Evolutionary conservation across 2,113 vertebrate genomes (phyloP).

Genomic region (Galeopterus variegatus): DNA sequence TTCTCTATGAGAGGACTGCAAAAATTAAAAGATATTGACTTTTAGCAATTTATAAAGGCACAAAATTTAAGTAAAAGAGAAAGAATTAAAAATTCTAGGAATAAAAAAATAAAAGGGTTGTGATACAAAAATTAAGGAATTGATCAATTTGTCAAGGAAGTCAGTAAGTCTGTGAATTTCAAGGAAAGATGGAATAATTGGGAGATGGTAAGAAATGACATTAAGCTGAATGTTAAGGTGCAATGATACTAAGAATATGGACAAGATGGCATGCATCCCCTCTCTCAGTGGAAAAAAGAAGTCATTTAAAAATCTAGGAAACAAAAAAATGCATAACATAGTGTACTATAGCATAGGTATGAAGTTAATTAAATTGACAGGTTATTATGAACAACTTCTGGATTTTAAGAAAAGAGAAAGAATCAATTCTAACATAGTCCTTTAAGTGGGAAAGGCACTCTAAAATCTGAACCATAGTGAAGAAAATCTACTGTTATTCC

Average conservation of each 20-base stretch:
- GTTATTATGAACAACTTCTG: background rate
- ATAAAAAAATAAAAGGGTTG: background rate
- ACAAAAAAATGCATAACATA: background rate
- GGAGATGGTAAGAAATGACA: background rate
- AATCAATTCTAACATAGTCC: background rate
- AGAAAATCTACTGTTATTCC: background rate
- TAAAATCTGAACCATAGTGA: background rate
- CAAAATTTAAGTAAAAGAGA: background rate
- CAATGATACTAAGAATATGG: background rate
- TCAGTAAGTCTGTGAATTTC: too few species aligned
- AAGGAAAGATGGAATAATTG: background rate
- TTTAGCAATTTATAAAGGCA: background rate
- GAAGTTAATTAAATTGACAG: background rate
- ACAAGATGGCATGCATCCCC: background rate
- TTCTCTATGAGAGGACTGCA: background rate
- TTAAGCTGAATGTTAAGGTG: background rate
- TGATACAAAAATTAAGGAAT: background rate
- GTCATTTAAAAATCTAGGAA: background rate
- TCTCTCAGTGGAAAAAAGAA: background rate
- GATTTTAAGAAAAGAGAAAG: background rate
- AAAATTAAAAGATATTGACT: background rate
- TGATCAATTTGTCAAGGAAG: background rate
- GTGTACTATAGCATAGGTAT: background rate
- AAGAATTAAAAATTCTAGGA: background rate
- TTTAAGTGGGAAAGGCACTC: background rate